Percentiles rank a stretch among this genome's conserved stretches.
phyloP scores from a whole-genome alignment of 2,113 vertebrate species.

The Brienomyrus brachyistius region DNA sequence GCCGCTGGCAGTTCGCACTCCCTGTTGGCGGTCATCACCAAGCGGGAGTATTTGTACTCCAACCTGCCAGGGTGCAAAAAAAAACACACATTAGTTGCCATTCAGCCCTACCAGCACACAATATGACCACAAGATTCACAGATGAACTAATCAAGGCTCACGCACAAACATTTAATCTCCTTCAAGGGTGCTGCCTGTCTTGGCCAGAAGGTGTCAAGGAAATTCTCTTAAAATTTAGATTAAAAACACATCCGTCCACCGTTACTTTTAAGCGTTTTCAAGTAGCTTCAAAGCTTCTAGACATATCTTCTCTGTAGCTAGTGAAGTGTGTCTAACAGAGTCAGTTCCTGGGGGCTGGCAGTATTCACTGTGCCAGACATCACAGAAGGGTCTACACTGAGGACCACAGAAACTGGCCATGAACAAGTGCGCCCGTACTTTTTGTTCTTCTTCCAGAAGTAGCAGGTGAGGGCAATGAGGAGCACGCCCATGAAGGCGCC shows the following conservation, averaged over 20 bases:
- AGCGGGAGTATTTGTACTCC: slow-evolving; percentile 93
- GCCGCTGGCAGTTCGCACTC: slow-evolving; percentile 89
- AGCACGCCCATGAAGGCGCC: slow-evolving; percentile 78
- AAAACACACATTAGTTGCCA: background rate
- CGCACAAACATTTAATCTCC: background rate
- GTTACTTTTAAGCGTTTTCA: background rate
- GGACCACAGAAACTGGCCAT: background rate
- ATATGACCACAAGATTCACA: background rate
- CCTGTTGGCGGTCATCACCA: slow-evolving; percentile 92
- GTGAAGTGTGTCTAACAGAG: background rate
- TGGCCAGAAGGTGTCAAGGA: background rate
- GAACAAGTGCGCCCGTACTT: slow-evolving; percentile 62
- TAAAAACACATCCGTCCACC: background rate
- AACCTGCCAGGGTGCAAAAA: slow-evolving; percentile 58
- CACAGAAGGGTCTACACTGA: background rate
- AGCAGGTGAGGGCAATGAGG: slow-evolving; percentile 84
- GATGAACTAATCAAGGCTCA: background rate
- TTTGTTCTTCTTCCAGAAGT: slow-evolving; percentile 98
- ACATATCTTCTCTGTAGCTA: background rate
- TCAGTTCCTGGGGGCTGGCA: background rate
- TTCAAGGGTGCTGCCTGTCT: background rate
- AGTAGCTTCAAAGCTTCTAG: background rate
- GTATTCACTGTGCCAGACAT: background rate
- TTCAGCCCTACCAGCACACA: background rate
- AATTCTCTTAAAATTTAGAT: background rate